Evolutionary conservation across 2,113 vertebrate species (phyloP), one percentile per base, ranked within the genome.

Genomic region (Ptilonorhynchus violaceus): DNA sequence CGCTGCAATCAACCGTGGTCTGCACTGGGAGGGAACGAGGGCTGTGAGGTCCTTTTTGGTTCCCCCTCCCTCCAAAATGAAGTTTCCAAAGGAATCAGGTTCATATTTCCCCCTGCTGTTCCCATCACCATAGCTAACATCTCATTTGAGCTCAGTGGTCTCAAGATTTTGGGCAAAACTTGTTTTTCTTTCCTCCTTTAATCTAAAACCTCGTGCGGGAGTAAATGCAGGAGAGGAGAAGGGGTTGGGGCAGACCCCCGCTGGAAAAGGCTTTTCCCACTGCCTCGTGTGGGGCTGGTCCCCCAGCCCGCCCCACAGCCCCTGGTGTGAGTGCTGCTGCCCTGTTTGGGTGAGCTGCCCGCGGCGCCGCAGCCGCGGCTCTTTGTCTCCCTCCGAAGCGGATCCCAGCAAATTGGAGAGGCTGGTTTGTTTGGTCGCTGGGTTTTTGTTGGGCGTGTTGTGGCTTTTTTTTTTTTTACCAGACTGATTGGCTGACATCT

Each of bases 401-500:
- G 87, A 85, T 73, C 80, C 69, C 95, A 28, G 84, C 63, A 89
- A 97, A 92, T 96, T 96, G 93, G 91, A 94, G 95, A 93, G 96
- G 94, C 69, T 93, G 96, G 95, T 78, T 95, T 92, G 91, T 93
- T 95, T 96, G 96, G 93, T 91, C 16, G 83, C 87, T 93, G 85
- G 60, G 88, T 7, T 90, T 93, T 77, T 89, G 84, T 83, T 84
- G 88, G 93, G 81, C 42, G 77, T 69, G 73, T 63, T 74, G 81
- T 70, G 91, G 83, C 39, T 82, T 53, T 62, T 62, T 70, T 76
- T 69, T 56, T 56, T n/a, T 44, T 78, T 22, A 49, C 21, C 83
- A 91, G 93, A 62, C 70, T 64, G 92, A 89, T 91, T 96, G 96
- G 88, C 79, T 97, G 94, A 95, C 93, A 96, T 93, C 96, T 97